Evolutionary conservation across 2,797 vertebrate genomes (phyloP).

Genomic region (Artibeus lituratus): DNA sequence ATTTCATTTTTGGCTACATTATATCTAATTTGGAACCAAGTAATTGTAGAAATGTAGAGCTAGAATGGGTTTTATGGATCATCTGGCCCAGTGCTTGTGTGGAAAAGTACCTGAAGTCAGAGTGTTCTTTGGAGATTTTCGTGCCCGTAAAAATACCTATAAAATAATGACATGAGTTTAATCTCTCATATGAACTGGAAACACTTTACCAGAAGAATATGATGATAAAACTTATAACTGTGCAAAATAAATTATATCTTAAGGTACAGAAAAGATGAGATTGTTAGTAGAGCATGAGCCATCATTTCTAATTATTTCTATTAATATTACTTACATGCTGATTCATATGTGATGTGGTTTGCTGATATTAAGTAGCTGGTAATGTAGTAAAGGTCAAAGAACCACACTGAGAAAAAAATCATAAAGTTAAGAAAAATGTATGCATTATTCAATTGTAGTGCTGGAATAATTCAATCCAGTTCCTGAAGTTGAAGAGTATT

Average conservation of each 20-base stretch:
- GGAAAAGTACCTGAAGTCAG: background rate
- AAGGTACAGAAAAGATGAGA: background rate
- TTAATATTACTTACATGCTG: background rate
- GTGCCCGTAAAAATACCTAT: background rate
- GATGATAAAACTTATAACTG: background rate
- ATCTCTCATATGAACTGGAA: slow-evolving; percentile 5
- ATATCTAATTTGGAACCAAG: background rate
- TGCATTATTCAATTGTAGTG: background rate
- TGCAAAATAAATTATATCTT: background rate
- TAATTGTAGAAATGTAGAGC: background rate
- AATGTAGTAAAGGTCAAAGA: background rate
- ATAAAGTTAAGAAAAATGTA: background rate
- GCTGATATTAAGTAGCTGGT: background rate
- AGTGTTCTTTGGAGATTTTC: background rate
- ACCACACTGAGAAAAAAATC: background rate
- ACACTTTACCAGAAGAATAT: background rate
- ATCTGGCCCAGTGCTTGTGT: background rate
- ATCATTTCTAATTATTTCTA: background rate
- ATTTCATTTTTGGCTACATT: background rate
- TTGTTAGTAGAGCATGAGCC: background rate
- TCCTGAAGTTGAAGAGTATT: background rate
- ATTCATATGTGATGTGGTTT: background rate
- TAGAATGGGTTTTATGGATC: background rate
- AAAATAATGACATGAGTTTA: background rate
- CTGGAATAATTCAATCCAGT: background rate